Base-by-base conservation (phyloP, 2,888 invertebrate species). In the Drosophila eohydei region DNA sequence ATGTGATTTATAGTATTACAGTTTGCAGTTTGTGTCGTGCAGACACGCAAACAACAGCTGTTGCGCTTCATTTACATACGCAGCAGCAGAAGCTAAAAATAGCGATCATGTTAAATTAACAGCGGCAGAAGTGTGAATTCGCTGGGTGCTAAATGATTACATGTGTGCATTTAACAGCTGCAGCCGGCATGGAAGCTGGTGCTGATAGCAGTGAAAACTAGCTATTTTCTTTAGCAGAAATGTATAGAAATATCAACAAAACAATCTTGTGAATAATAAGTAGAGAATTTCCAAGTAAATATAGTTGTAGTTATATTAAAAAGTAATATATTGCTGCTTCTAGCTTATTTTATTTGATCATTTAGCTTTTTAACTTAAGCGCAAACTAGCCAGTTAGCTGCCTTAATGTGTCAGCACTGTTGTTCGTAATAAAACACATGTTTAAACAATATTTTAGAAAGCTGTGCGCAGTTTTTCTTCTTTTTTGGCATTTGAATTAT, bases 91-190 rank as follows among this genome's bases (percentile, higher is more conserved):
- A 21, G 62, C 44, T 70, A 66, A 69, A 66, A 77, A 77, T 68
- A 64, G 69, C 63, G 81, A 81, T 73, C 74, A 66, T 80, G 70
- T 80, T 70, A 70, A 59, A 38, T 56, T 62, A 71, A 68, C 64
- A 80, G 57, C 34, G 12, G 26, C 14, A 43, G 44, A n/a, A 34
- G 43, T 43, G 32, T 9, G 34, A 48, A n/a, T 16, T 28, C 36
- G 21, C 38, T 55, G 59, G n/a, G 26, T 41, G 30, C 26, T 16
- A 74, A 48, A 28, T 32, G 51, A 28, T 36, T 52, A 30, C 62
- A 43, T 28, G 40, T 51, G 36, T 9, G 32, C 16, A 30, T 1
- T 51, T 54, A 48, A 74, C 55, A 72, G 68, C 40, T 77, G 58
- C 46, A 40, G n/a, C 9, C 16, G 40, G 40, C 38, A 28, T 30